Conservation (phyloP, 2,797 vertebrate genomes). For the Manis pentadactyla region DNA sequence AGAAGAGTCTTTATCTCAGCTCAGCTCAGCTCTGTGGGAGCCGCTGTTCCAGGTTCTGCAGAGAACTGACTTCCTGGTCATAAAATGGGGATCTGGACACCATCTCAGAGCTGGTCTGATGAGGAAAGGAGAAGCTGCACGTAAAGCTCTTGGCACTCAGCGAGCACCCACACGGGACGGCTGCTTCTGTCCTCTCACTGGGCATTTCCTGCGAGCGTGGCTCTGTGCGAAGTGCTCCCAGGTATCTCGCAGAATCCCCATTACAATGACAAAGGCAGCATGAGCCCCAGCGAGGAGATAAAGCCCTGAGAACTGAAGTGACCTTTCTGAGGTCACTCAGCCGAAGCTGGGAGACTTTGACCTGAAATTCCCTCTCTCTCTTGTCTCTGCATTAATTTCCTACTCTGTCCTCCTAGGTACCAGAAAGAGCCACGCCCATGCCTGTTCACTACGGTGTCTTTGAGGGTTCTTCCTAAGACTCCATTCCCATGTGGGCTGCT, state of each 20-base stretch:
- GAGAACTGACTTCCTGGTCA: not conserved
- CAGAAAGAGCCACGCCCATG: not conserved
- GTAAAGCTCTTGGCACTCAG: rapidly evolving
- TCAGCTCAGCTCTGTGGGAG: not conserved
- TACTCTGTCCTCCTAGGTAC: not conserved
- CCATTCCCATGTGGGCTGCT: rapidly evolving
- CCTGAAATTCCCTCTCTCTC: not conserved
- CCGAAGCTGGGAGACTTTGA: not conserved
- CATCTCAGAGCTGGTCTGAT: not conserved
- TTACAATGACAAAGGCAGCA: not conserved
- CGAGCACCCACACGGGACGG: not conserved
- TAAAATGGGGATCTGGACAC: not conserved
- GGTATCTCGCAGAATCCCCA: not conserved
- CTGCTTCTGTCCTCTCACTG: not conserved
- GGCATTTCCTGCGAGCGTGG: not conserved
- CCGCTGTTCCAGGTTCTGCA: not conserved
- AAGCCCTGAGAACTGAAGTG: not conserved
- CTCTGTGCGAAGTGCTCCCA: not conserved
- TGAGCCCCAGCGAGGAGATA: not conserved
- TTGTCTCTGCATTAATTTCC: not conserved
- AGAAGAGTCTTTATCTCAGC: not conserved
- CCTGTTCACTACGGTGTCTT: not conserved
- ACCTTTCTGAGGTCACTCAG: not conserved
- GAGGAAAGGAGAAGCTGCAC: not conserved
- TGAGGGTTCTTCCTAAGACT: not conserved